Evolutionary conservation across 1,140 invertebrate genomes (phyloP).

Genomic region (Portunus trituberculatus): DNA sequence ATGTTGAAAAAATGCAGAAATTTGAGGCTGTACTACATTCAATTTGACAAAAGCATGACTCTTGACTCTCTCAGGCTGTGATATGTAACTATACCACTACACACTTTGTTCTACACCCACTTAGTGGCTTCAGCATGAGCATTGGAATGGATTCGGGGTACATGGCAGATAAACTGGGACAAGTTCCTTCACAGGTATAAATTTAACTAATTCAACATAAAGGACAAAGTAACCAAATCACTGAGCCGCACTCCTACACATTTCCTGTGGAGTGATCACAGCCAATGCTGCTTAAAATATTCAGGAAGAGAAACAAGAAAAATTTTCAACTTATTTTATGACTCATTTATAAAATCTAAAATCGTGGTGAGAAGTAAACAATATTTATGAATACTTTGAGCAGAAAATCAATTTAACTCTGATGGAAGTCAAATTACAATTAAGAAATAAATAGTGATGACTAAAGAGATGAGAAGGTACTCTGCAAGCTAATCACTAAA

Average conservation of each 20-base stretch:
- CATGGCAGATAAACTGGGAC: neutral
- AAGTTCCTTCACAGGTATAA: neutral
- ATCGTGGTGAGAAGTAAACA: neutral
- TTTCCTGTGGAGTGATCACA: neutral
- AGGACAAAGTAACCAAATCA: neutral
- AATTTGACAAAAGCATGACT: neutral
- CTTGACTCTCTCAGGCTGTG: neutral
- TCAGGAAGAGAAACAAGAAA: neutral
- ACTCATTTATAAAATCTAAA: neutral
- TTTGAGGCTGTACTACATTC: neutral
- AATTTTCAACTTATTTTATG: neutral
- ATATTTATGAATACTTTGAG: neutral
- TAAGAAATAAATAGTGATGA: slow-evolving; percentile 5
- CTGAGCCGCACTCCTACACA: neutral
- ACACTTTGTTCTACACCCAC: neutral
- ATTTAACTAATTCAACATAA: neutral
- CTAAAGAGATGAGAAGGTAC: neutral
- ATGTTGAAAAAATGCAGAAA: neutral
- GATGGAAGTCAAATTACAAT: neutral
- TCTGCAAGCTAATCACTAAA: neutral
- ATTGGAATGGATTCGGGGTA: neutral
- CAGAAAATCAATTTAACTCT: neutral
- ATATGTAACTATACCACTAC: neutral
- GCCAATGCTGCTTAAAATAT: neutral
- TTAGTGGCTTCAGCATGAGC: neutral